Base-by-base conservation (phyloP, 1,140 invertebrate genomes). In the Drosophila tropicalis region DNA sequence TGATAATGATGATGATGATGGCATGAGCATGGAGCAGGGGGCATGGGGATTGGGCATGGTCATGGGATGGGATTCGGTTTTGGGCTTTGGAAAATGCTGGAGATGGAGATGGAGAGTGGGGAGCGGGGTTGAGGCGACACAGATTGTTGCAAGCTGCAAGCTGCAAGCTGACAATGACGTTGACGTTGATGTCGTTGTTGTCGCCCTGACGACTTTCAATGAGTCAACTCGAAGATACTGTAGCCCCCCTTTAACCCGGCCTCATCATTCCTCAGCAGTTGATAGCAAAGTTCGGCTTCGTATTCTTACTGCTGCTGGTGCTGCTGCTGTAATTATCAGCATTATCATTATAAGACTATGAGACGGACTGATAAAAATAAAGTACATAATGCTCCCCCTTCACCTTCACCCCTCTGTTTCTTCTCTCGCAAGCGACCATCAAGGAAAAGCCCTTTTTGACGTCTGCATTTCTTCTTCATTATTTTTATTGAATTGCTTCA, bases 401-500 rank as follows among this genome's bases (percentile, higher is more conserved):
- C 17, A 6, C 7, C 44, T 9, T 3, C 44, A 17, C 7, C 17
- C 15, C 44, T 9, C 15, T 9, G 0, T 0, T 29, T 29, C 29
- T 29, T 6, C 15, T 9, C 44, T 17, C 7, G 6, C 36, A 39
- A 13, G 36, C 36, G 10, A 39, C 36, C 36, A 39, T 39, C 36
- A 39, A 9, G 44, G 44, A 58, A 58, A 58, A 58, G 56, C 56
- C 29, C 56, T 58, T 58, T 6, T 55, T 73, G 44, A 54, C 19
- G 36, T 78, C 64, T 67, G 62, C 67, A 66, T 78, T 74, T 67
- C 68, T 70, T 72, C 67, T 58, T 62, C 76, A 74, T 73, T 69
- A 65, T 71, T 81, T 81, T 79, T 75, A 87, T 79, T 81, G 68
- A 76, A 85, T 85, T 68, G 79, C 75, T 86, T 82, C 71, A 82